phyloP scores from a whole-genome alignment of 2,888 invertebrate species.

The Opisthograptis luteolata region DNA sequence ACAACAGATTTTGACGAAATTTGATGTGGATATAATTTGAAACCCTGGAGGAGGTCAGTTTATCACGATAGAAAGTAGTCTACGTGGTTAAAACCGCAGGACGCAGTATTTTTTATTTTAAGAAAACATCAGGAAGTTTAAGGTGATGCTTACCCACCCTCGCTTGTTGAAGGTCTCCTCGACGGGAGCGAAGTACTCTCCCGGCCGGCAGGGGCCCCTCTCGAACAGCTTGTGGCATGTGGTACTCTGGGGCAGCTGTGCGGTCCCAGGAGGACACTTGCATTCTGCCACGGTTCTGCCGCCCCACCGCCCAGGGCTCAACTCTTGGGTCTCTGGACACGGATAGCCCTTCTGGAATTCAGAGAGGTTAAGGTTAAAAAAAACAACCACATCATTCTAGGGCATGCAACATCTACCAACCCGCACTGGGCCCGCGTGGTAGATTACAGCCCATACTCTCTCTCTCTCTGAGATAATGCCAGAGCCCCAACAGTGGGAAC shows the following conservation, averaged over 20 bases:
- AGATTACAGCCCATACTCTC: too few relatives aligned
- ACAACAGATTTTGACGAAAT: too few relatives aligned
- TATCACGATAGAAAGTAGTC: too few relatives aligned
- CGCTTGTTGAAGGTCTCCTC: constrained; percentile 80
- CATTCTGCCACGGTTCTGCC: constrained; percentile 89
- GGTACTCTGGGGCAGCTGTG: constrained; percentile 87
- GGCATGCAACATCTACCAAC: too few relatives aligned
- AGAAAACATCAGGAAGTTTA: not conserved
- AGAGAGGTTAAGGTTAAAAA: not conserved
- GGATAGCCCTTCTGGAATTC: constrained; percentile 87
- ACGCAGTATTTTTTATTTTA: too few relatives aligned
- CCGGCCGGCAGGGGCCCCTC: constrained; percentile 88
- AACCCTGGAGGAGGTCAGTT: too few relatives aligned
- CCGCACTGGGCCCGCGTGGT: too few relatives aligned
- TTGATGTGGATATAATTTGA: too few relatives aligned
- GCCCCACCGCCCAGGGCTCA: constrained; percentile 86
- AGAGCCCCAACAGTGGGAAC: too few relatives aligned
- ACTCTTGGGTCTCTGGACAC: constrained; percentile 93
- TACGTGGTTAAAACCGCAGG: too few relatives aligned
- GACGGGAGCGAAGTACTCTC: constrained; percentile 90
- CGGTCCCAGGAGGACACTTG: constrained; percentile 92
- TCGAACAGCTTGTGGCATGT: constrained; percentile 90
- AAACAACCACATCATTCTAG: not conserved
- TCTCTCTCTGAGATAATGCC: too few relatives aligned
- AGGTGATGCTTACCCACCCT: constrained; percentile 80